These are phyloP conservation scores for Synanthedon myopaeformis DNA, from an alignment of 2,888 invertebrate genomes.

Conservation along the genomic window DNA sequence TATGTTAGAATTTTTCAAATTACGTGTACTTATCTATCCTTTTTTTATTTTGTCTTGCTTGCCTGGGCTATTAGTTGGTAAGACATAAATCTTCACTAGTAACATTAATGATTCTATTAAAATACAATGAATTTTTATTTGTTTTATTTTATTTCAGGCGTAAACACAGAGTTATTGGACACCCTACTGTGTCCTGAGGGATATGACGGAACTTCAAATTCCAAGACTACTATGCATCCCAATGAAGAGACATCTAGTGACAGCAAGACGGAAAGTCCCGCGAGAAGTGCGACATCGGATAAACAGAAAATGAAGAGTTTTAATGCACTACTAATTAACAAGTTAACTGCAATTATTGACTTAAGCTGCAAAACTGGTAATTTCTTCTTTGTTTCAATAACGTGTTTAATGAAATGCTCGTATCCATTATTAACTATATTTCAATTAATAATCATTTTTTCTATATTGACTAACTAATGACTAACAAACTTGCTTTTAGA, in stretches of 20 bases:
- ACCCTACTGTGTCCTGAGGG: slow-evolving; percentile 77
- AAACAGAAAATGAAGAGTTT: slow-evolving; percentile 73
- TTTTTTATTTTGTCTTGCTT: slow-evolving; percentile 31
- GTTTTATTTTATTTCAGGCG: slow-evolving; percentile 68
- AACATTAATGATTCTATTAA: not conserved
- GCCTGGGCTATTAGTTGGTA: slow-evolving; percentile 48
- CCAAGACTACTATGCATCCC: slow-evolving; percentile 9
- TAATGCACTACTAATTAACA: slow-evolving; percentile 85
- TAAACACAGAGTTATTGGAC: slow-evolving; percentile 84
- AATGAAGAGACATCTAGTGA: slow-evolving; percentile 17
- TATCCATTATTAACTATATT: too few relatives aligned
- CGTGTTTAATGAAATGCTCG: not conserved
- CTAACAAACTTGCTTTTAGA: too few relatives aligned
- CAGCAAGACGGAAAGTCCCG: slow-evolving; percentile 24
- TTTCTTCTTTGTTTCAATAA: slow-evolving; percentile 19
- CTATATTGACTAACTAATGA: too few relatives aligned
- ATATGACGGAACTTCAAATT: slow-evolving; percentile 17
- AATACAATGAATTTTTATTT: slow-evolving; percentile 9
- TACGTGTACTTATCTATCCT: slow-evolving; percentile 7
- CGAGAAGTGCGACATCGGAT: slow-evolving; percentile 21
- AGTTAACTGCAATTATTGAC: slow-evolving; percentile 84
- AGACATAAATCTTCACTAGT: slow-evolving; percentile 16
- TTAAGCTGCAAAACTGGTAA: slow-evolving; percentile 88
- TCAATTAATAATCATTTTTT: too few relatives aligned
- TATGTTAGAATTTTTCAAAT: slow-evolving; percentile 1